These are phyloP conservation scores for Cheilinus undulatus DNA, from an alignment of 2,113 vertebrate species.

Conservation along the genomic window DNA sequence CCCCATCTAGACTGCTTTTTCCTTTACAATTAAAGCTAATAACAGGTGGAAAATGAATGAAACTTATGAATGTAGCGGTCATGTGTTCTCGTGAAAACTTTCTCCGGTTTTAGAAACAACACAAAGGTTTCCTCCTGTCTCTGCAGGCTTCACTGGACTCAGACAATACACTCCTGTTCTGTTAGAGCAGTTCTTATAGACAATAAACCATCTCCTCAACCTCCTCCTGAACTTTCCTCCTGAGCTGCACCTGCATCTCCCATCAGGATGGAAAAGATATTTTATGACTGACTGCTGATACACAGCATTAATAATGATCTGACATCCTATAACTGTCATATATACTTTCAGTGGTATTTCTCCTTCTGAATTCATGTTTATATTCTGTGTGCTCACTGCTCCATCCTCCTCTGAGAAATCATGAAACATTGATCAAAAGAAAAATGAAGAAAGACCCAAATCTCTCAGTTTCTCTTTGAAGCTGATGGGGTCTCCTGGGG, in stretches of 20 bases:
- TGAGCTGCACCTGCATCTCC: slow-evolving; percentile 1
- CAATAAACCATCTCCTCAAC: slow-evolving; percentile 40
- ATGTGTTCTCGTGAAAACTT: neutral
- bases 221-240: slow-evolving; percentile 6
- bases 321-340: neutral
- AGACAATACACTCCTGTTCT: slow-evolving; percentile 34
- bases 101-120: slow-evolving; percentile 19
- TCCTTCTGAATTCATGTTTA: neutral
- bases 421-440: slow-evolving; percentile 54
- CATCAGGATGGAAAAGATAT: slow-evolving; percentile 8
- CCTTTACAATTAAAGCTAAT: too few species aligned
- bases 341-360: neutral
- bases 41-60: too few species aligned
- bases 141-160: slow-evolving; percentile 20
- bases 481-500: slow-evolving; percentile 32
- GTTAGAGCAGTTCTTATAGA: slow-evolving; percentile 1
- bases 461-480: slow-evolving; percentile 32
- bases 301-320: neutral
- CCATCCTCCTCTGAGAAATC: neutral
- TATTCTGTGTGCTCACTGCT: neutral
- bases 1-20: too few species aligned
- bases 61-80: neutral
- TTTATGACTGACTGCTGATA: neutral
- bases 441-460: slow-evolving; percentile 20
- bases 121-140: slow-evolving; percentile 1